phyloP scores from a whole-genome alignment of 2,113 vertebrate species.

The Daubentonia madagascariensis region DNA sequence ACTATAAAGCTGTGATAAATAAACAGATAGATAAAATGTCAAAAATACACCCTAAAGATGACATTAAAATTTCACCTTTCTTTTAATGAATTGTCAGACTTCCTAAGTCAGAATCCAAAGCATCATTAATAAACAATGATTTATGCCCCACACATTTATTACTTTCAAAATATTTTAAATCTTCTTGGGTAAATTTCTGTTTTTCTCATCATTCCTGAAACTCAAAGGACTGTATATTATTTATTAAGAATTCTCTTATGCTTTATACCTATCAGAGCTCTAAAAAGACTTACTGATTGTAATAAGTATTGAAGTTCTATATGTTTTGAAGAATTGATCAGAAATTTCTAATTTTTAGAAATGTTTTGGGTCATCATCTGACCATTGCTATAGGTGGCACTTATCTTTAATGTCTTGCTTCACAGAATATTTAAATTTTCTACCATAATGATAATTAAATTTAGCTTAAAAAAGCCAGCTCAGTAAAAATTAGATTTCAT shows the following conservation, averaged over 20 bases:
- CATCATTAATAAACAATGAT: background rate
- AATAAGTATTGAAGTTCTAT: background rate
- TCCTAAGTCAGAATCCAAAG: background rate
- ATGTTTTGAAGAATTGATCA: background rate
- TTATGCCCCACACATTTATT: background rate
- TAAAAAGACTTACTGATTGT: background rate
- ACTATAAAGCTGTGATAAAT: background rate
- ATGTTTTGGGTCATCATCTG: background rate
- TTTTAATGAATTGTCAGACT: background rate
- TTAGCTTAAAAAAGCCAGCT: background rate
- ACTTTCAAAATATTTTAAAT: background rate
- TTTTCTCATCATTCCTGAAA: background rate
- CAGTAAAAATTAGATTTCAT: background rate
- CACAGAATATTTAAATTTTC: background rate
- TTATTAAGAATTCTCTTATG: background rate
- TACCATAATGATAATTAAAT: background rate
- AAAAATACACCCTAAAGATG: background rate
- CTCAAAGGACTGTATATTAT: background rate
- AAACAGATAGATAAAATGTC: background rate
- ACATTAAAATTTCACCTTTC: background rate
- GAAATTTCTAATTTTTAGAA: background rate
- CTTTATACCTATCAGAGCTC: background rate
- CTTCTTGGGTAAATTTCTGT: background rate
- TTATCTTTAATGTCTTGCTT: background rate
- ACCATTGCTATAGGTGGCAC: background rate